Base-by-base conservation (phyloP, 2,888 invertebrate genomes). In the Stenotaenia linearis region DNA sequence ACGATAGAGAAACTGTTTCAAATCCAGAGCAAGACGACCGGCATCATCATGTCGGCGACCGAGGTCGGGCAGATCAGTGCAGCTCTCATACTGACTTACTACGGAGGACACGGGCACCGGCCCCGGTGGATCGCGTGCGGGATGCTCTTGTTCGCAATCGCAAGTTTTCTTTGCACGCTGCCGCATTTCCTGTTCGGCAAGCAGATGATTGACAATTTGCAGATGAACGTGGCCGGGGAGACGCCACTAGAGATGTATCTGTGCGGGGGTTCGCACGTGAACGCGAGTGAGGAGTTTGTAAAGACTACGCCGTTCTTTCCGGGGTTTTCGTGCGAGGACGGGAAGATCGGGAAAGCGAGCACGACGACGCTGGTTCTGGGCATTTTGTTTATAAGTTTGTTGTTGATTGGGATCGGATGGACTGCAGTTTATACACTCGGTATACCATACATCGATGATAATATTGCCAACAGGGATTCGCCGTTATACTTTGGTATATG, bases 111-210 rank as follows among this genome's bases (percentile, higher is more conserved):
- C 83, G 96, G 96, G 9, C 96, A 96, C 87, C 89, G 96, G 83
- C 96, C 96, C 78, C 91, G 94, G 82, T 96, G 96, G 96, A 96
- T 96, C 84, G 95, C 94, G 78, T 93, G 93, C 88, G 95, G 96
- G 37, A 95, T 95, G 93, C 90, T 95, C 75, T 89, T 96, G 82
- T 93, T 96, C 85, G 93, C 95, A 9, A 89, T 93, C 56, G 94
- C 95, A 37, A 92, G 94, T 79, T 92, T 96, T 83, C 91, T 94
- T 69, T 95, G 95, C 85, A 93, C 96, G 81, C 87, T 94, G 86
- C 96, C 96, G 45, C 96, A 96, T 87, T 91, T 95, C 85, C 89
- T 94, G 83, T 95, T 93, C 85, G 94, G 95, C 88, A 81, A 88
- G 88, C 83, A 91, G 83, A 91, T 92, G 83, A 90, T 90, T 80